Conservation (phyloP, 2,797 vertebrate genomes). For the Acropternis orthonyx region DNA sequence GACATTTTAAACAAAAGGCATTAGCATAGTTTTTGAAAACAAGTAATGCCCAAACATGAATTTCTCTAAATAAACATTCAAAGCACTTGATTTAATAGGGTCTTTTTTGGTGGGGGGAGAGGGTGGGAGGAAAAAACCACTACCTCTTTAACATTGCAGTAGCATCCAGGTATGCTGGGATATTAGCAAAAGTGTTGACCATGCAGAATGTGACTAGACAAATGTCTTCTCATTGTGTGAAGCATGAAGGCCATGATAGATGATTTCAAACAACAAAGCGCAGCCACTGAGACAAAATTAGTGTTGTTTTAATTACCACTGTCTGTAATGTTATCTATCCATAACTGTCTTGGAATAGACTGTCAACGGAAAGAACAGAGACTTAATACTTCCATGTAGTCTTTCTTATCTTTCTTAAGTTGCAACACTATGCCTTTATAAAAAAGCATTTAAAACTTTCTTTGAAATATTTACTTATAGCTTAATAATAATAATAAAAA, state of each 20-base stretch:
- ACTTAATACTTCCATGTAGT: not conserved
- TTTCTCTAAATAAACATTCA: constrained; percentile 12
- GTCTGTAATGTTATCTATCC: constrained; percentile 84
- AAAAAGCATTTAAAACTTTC: constrained; percentile 40
- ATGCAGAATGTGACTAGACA: constrained; percentile 76
- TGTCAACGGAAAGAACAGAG: constrained; percentile 65
- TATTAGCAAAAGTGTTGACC: constrained; percentile 77
- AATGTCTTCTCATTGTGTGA: constrained; percentile 81
- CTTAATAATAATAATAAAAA: not conserved
- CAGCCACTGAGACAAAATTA: constrained; percentile 86
- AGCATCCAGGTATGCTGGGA: constrained; percentile 69
- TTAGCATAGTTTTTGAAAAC: not conserved
- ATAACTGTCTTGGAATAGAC: constrained; percentile 80
- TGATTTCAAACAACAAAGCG: constrained; percentile 82
- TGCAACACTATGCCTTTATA: not conserved
- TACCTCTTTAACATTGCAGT: constrained; percentile 45
- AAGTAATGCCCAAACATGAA: not conserved
- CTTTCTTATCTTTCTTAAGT: constrained; percentile 30
- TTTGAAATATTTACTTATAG: constrained; percentile 29
- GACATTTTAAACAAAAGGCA: not conserved
- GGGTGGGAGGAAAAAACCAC: not conserved
- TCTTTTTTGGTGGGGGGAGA: not conserved
- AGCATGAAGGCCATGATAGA: constrained; percentile 82
- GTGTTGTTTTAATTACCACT: constrained; percentile 89
- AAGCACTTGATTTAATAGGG: constrained; percentile 18